These are phyloP conservation scores for Chloroceryle aenea DNA, from an alignment of 2,113 vertebrate genomes.

Conservation along the genomic window DNA sequence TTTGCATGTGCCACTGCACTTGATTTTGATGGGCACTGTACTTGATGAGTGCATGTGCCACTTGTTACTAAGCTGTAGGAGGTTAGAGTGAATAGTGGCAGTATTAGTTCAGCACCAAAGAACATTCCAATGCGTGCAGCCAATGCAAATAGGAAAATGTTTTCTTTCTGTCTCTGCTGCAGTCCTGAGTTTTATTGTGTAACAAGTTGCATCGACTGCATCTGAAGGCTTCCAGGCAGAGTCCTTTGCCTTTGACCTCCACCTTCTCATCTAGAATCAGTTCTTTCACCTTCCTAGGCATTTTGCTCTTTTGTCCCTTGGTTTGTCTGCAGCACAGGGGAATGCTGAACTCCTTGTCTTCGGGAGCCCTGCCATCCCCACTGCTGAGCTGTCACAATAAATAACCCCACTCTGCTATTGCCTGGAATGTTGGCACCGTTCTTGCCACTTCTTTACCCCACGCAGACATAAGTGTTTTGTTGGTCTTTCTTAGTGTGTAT, in stretches of 20 bases:
- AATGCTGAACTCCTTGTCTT: background rate
- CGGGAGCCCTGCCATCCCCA: background rate
- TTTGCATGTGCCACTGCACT: background rate
- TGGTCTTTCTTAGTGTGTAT: background rate
- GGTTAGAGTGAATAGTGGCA: background rate
- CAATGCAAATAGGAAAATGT: background rate
- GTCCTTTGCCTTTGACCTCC: background rate
- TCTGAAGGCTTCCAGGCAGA: background rate
- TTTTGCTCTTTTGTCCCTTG: background rate
- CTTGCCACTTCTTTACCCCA: background rate
- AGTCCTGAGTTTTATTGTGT: background rate
- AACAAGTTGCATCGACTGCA: background rate
- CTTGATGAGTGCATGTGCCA: background rate
- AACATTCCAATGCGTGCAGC: background rate
- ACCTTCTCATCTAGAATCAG: background rate
- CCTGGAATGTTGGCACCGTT: background rate
- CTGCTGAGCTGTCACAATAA: background rate
- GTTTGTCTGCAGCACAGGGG: background rate
- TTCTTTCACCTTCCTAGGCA: background rate
- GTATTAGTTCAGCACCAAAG: background rate
- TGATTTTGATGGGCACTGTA: background rate
- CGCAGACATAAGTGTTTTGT: background rate
- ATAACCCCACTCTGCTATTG: background rate
- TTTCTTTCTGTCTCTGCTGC: background rate
- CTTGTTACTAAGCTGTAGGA: background rate